phyloP scores from a whole-genome alignment of 2,797 vertebrate genomes.

The Microctenopoma stevenorrisi region DNA sequence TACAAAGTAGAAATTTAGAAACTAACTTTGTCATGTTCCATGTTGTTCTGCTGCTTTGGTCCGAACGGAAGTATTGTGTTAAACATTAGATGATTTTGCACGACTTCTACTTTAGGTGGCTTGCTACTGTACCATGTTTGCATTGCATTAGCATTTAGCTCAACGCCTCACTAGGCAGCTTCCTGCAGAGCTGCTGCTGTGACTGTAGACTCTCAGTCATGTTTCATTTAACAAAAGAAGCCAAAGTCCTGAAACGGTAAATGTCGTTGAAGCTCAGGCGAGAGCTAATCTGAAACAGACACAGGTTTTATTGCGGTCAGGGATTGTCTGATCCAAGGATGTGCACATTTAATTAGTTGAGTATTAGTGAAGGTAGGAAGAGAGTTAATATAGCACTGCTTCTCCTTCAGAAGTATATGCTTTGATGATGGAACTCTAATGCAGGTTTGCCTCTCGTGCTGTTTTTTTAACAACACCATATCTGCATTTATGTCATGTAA shows the following conservation, averaged over 20 bases:
- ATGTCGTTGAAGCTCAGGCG: neutral
- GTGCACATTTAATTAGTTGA: neutral
- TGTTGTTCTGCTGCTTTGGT: neutral
- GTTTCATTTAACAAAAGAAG: neutral
- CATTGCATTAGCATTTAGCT: too few species aligned
- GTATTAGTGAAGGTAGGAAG: neutral
- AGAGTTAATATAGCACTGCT: neutral
- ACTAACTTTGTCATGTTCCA: neutral
- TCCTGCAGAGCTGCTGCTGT: too few species aligned
- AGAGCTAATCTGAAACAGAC: too few species aligned
- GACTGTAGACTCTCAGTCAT: neutral
- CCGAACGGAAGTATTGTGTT: too few species aligned
- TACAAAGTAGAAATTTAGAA: neutral
- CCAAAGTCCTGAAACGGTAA: neutral
- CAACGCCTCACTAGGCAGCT: too few species aligned
- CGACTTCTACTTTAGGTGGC: too few species aligned
- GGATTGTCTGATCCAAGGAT: too few species aligned
- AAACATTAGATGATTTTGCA: neutral
- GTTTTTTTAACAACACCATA: constrained; percentile 20
- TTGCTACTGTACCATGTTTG: too few species aligned
- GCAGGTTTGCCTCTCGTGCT: constrained; percentile 5
- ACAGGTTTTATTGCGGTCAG: too few species aligned
- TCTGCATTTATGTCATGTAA: constrained; percentile 34
- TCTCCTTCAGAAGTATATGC: constrained; percentile 17
- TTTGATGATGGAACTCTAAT: constrained; percentile 28